These are phyloP conservation scores for Oryzias curvinotus DNA, from an alignment of 2,113 vertebrate genomes.

Conservation along the genomic window DNA sequence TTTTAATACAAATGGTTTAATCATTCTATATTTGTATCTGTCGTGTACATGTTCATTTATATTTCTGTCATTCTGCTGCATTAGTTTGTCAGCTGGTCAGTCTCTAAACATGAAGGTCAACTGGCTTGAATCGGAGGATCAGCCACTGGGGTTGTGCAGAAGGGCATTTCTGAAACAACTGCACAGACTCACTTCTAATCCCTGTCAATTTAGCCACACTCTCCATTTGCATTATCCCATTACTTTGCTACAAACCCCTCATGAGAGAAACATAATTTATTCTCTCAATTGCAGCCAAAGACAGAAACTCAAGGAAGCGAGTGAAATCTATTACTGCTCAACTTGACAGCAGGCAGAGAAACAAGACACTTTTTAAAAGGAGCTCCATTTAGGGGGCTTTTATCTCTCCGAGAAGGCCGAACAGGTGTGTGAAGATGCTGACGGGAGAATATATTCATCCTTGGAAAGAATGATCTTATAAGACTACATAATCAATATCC, in stretches of 20 bases:
- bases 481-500: not conserved
- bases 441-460: slow-evolving; percentile 7
- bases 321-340: slow-evolving; percentile 45
- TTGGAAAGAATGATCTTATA: slow-evolving; percentile 1
- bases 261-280: slow-evolving; percentile 22
- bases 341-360: slow-evolving; percentile 48
- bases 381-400: slow-evolving; percentile 37
- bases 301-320: slow-evolving; percentile 32
- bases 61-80: slow-evolving; percentile 20
- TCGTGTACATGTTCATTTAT: slow-evolving; percentile 25
- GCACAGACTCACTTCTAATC: slow-evolving; percentile 59
- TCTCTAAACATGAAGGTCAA: slow-evolving; percentile 41
- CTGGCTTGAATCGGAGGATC: slow-evolving; percentile 46
- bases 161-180: slow-evolving; percentile 60
- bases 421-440: slow-evolving; percentile 1
- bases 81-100: slow-evolving; percentile 40
- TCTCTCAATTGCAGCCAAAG: slow-evolving; percentile 33
- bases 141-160: slow-evolving; percentile 31
- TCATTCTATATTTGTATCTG: slow-evolving; percentile 13
- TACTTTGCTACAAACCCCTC: slow-evolving; percentile 30
- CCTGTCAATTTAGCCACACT: slow-evolving; percentile 57
- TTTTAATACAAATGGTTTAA: slow-evolving; percentile 12
- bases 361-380: slow-evolving; percentile 46
- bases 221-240: slow-evolving; percentile 64
- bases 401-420: slow-evolving; percentile 24